A percentile compares a stretch with the other conserved stretches of the same genome.
phyloP scores from a whole-genome alignment of 1,140 invertebrate species.

The Saccostrea echinata region DNA sequence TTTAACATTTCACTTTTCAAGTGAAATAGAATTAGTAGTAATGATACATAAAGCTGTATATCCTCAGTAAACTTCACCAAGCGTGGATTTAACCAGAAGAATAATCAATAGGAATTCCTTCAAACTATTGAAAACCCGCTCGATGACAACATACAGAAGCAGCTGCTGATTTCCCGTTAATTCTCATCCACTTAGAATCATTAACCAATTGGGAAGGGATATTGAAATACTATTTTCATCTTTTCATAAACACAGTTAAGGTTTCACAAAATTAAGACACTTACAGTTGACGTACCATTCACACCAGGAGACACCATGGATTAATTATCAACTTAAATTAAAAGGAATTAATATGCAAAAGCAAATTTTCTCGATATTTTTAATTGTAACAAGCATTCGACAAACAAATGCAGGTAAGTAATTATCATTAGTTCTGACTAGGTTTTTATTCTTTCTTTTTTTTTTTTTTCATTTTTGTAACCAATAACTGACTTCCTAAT shows the following conservation, averaged over 20 bases:
- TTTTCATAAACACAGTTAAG: background rate
- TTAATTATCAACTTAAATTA: background rate
- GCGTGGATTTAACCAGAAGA: slow-evolving; percentile 2
- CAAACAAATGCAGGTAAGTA: background rate
- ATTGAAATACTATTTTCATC: slow-evolving; percentile 1
- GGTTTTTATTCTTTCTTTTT: too few species aligned
- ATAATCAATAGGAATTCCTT: slow-evolving; percentile 20
- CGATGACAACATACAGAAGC: background rate
- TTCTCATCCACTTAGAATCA: background rate
- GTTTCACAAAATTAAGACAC: background rate
- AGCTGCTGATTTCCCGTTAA: background rate
- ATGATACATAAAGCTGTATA: background rate
- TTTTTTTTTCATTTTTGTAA: too few species aligned
- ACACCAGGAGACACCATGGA: background rate
- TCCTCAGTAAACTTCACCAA: background rate
- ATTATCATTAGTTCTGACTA: background rate
- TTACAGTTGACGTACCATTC: background rate
- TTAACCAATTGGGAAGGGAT: background rate
- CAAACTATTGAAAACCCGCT: slow-evolving; percentile 6
- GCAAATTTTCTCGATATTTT: background rate
- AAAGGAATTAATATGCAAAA: slow-evolving; percentile 1
- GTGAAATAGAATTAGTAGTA: background rate
- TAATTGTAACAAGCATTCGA: background rate
- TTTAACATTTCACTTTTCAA: background rate
- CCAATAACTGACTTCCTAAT: too few species aligned